Evolutionary conservation across 2,113 vertebrate species (phyloP).

Genomic region (Sapajus apella): DNA sequence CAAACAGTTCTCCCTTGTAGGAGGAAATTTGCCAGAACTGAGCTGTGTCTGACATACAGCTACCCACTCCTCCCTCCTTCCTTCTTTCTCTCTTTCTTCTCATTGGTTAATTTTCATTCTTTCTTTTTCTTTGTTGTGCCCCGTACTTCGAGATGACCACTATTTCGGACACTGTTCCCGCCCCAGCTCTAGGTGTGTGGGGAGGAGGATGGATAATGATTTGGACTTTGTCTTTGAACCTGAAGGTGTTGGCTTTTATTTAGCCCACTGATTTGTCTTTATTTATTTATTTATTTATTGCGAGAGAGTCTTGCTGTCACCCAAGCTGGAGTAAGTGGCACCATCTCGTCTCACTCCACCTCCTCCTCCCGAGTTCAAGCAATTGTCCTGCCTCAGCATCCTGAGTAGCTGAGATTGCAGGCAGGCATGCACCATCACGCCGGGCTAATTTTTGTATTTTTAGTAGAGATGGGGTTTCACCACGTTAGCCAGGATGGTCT

Average conservation of each 20-base stretch:
- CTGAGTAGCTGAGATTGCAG: too few relatives aligned
- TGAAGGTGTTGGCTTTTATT: neutral
- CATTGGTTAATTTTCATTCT: neutral
- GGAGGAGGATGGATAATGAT: neutral
- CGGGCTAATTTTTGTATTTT: too few relatives aligned
- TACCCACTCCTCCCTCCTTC: neutral
- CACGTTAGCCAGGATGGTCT: too few relatives aligned
- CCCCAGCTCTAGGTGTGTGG: neutral
- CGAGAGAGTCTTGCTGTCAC: too few relatives aligned
- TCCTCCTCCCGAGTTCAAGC: too few relatives aligned
- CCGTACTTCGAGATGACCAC: neutral
- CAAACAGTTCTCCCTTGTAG: neutral
- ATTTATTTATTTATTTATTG: too few relatives aligned
- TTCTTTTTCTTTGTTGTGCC: neutral
- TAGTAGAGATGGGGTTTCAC: too few relatives aligned
- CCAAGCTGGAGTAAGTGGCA: too few relatives aligned
- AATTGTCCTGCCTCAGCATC: too few relatives aligned
- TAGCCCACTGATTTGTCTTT: neutral
- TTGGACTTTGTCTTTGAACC: neutral
- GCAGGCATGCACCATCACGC: too few relatives aligned
- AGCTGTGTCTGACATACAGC: neutral
- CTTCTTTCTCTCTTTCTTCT: neutral
- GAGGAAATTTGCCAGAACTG: neutral
- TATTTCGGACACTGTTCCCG: neutral
- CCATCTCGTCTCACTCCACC: too few relatives aligned